These are phyloP conservation scores for Aepyceros melampus DNA, from an alignment of 2,113 vertebrate genomes.

Conservation along the genomic window DNA sequence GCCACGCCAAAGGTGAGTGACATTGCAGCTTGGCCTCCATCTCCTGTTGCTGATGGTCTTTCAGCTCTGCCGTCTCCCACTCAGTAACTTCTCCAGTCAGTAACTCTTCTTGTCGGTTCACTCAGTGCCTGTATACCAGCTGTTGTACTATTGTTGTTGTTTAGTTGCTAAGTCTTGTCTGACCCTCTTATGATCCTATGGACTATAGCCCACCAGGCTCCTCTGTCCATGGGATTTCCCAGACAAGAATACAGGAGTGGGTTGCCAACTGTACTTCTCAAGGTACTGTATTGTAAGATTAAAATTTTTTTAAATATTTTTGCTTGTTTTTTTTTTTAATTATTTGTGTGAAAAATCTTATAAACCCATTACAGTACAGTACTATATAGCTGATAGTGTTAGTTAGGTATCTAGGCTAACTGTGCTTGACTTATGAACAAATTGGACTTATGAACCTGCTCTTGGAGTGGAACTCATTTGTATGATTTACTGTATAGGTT, in stretches of 20 bases:
- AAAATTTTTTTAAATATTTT: rapidly evolving
- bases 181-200: neutral
- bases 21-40: neutral
- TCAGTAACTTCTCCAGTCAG: neutral
- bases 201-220: neutral
- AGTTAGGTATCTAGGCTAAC: neutral
- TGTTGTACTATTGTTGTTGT: neutral
- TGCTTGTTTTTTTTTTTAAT: neutral
- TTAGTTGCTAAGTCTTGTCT: neutral
- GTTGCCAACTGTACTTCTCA: neutral
- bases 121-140: neutral
- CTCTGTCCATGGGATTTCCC: neutral
- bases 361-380: neutral
- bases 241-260: neutral
- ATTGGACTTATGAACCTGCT: neutral
- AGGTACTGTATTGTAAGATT: neutral
- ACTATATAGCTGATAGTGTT: neutral
- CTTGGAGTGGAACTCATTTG: neutral
- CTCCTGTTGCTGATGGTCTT: neutral
- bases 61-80: neutral
- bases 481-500: neutral
- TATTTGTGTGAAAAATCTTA: neutral
- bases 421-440: neutral
- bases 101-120: neutral
- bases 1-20: neutral